These are phyloP conservation scores for Drosophila rufa DNA, from an alignment of 1,140 invertebrate species.

Conservation along the genomic window DNA sequence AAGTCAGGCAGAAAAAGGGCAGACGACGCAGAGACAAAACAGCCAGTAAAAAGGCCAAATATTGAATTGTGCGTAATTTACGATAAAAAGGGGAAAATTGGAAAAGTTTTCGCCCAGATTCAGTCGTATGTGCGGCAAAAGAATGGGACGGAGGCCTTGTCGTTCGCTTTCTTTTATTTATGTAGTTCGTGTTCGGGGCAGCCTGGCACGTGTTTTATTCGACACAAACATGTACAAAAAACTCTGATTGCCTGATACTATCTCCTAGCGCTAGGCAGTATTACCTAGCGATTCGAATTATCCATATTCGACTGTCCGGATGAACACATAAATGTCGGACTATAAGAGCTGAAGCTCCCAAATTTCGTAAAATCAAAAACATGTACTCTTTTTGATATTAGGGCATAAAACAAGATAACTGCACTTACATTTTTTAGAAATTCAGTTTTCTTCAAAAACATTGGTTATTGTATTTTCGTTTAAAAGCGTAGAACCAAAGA, in stretches of 20 bases:
- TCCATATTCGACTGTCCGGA: no score
- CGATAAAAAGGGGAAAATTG: conserved; percentile 85
- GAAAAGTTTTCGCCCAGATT: conserved; percentile 70
- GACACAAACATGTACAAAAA: conserved; percentile 62
- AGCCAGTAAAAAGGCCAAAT: conserved; percentile 82
- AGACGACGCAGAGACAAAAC: conserved; percentile 66
- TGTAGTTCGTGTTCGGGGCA: conserved; percentile 70
- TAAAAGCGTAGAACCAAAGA: no score
- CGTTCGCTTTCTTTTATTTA: conserved; percentile 69
- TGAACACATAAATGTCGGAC: no score
- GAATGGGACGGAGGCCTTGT: conserved; percentile 20
- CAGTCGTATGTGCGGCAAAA: conserved; percentile 27
- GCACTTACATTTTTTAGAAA: no score
- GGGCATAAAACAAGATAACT: no score
- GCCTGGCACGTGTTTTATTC: conserved; percentile 55
- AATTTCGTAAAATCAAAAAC: no score
- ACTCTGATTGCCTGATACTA: conserved; percentile 73
- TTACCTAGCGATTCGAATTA: neutral
- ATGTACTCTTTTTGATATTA: no score
- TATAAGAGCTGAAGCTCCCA: no score
- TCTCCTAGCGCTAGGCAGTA: neutral
- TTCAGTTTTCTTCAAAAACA: no score
- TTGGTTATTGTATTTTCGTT: no score
- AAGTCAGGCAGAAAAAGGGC: conserved; percentile 79
- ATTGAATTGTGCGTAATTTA: conserved; percentile 84